Evolutionary conservation across 2,113 vertebrate genomes (phyloP).

Genomic region (Cyanoderma ruficeps): DNA sequence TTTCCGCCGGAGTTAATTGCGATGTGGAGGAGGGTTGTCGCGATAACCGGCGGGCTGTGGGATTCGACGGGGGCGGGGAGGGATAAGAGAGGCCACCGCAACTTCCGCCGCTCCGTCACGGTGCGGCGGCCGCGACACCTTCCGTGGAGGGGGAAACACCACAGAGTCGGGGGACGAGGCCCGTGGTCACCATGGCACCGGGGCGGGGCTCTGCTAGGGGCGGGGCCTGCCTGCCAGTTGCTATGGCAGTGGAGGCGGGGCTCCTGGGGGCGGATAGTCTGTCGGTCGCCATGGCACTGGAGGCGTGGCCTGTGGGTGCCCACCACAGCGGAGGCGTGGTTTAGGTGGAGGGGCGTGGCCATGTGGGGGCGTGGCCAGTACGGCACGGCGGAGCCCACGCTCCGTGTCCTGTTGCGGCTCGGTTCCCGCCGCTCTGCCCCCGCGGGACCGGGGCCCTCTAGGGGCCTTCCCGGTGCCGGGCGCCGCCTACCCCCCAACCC

Average conservation of each 20-base stretch:
- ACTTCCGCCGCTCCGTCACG: neutral
- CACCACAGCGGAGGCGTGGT: neutral
- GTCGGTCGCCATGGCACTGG: neutral
- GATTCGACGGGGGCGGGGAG: neutral
- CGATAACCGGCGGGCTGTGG: neutral
- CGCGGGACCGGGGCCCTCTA: too few relatives aligned
- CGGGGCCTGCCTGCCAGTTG: neutral
- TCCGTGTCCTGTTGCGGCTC: rapidly evolving
- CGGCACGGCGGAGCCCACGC: rapidly evolving
- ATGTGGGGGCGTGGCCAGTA: rapidly evolving
- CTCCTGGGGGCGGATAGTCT: neutral
- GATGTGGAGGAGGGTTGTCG: neutral
- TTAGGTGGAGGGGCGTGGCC: rapidly evolving
- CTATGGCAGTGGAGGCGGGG: neutral
- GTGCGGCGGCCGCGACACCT: neutral
- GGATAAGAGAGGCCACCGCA: neutral
- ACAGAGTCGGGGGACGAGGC: neutral
- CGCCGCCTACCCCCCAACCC: too few relatives aligned
- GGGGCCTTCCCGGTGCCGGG: too few relatives aligned
- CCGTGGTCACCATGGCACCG: neutral
- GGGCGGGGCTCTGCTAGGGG: neutral
- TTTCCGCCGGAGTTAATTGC: neutral
- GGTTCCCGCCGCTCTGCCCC: rapidly evolving
- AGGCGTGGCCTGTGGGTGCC: neutral
- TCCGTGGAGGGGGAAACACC: neutral